phyloP scores from a whole-genome alignment of 1,140 invertebrate species.

The Ladona fulva region DNA sequence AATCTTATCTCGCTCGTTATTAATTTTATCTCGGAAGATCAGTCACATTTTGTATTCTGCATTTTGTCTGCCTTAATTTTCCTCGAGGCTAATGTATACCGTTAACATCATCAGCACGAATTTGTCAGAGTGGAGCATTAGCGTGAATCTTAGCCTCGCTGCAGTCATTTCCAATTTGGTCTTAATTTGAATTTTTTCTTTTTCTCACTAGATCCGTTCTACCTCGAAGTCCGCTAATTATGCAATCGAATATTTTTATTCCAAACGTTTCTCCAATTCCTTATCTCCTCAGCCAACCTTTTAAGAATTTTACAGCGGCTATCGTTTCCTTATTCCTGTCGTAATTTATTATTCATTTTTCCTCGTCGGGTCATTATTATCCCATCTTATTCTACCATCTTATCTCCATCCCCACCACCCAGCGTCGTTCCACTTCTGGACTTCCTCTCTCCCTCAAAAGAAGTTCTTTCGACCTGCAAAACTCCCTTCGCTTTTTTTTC shows the following conservation, averaged over 20 bases:
- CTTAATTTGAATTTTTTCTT: neutral
- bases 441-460: neutral
- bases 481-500: neutral
- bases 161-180: neutral
- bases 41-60: too few relatives aligned
- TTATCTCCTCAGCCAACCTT: neutral
- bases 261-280: constrained; percentile 2
- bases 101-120: too few relatives aligned
- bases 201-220: neutral
- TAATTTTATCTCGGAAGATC: too few relatives aligned
- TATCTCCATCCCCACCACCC: neutral
- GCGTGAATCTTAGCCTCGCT: neutral
- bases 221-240: neutral
- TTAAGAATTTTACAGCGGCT: constrained; percentile 10
- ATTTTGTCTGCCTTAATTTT: too few relatives aligned
- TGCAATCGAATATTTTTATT: constrained; percentile 4
- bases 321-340: constrained; percentile 9
- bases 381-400: neutral
- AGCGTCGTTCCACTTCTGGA: neutral
- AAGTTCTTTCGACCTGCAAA: neutral
- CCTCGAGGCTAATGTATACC: too few relatives aligned
- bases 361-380: neutral
- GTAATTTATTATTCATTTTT: constrained; percentile 9
- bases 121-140: too few relatives aligned
- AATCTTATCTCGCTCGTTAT: too few relatives aligned